Evolutionary conservation across 2,888 invertebrate species (phyloP), one percentile per base, ranked within the genome.

Genomic region (Tiliacea aurago): DNA sequence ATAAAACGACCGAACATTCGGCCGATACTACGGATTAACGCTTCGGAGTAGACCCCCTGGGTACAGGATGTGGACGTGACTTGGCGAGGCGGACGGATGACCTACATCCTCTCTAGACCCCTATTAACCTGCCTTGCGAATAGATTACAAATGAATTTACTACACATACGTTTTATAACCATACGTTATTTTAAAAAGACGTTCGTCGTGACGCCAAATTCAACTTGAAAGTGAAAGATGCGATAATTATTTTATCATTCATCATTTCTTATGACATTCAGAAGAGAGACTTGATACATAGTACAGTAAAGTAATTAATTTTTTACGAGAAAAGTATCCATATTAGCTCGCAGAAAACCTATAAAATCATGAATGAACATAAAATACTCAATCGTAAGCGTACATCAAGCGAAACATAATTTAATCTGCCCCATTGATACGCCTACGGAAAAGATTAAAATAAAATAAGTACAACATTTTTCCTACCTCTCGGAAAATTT

Each of bases 31-130:
- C n/a, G n/a, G n/a, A n/a, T n/a, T n/a, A n/a, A n/a, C n/a, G n/a
- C n/a, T n/a, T n/a, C n/a, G n/a, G n/a, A n/a, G n/a, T n/a, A n/a
- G n/a, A n/a, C n/a, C n/a, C n/a, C n/a, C n/a, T 41, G 51, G 55
- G 65, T 55, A 70, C 53, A 59, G 80, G 70, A 64, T 62, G 58
- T 49, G 37, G 63, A 71, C 86, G 76, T 76, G 76, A 73, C 80
- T 74, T 51, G 28, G 55, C 43, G 43, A 41, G n/a, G 67, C 43
- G 67, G 59, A 56, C 64, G 23, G 51, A 68, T 69, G 71, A 75
- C 85, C 74, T 73, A 72, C 67, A 77, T 69, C 73, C 79, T 71
- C 73, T 59, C 67, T 78, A 20, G 73, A 84, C 80, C 81, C 83
- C 68, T 73, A 76, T 76, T 74, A 83, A 65, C 67, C 67, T 55